These are phyloP conservation scores for Osmoderma eremita DNA, from an alignment of 2,888 invertebrate genomes.

Conservation along the genomic window DNA sequence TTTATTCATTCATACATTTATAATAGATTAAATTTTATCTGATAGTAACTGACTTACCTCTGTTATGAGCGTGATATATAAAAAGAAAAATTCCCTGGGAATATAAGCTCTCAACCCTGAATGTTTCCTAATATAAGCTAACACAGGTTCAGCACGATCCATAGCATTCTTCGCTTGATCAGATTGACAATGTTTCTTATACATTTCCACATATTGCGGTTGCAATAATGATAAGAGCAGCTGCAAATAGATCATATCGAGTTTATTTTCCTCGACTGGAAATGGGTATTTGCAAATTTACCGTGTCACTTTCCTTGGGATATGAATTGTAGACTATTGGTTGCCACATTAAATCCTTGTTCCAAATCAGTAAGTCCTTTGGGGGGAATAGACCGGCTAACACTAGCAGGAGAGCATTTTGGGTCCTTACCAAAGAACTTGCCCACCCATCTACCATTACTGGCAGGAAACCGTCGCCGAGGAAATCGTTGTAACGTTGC, in stretches of 20 bases:
- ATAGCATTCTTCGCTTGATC: not conserved
- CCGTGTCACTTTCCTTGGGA: conserved; percentile 63
- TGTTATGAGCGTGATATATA: conserved; percentile 22
- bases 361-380: conserved; percentile 71
- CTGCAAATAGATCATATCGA: not conserved
- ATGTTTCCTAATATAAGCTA: conserved; percentile 17
- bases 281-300: not conserved
- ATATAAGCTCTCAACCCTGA: conserved; percentile 2
- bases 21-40: too few relatives aligned
- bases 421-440: conserved; percentile 11
- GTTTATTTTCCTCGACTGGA: not conserved
- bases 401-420: conserved; percentile 65
- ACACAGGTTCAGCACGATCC: conserved; percentile 1
- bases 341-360: conserved; percentile 78
- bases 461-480: conserved; percentile 72
- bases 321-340: conserved; percentile 87
- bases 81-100: conserved; percentile 25
- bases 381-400: conserved; percentile 83
- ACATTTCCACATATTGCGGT: not conserved
- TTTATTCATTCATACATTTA: too few relatives aligned
- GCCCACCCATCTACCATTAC: conserved; percentile 65
- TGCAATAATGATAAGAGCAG: not conserved
- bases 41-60: conserved; percentile 18
- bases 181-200: conserved; percentile 7
- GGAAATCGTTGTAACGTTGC: conserved; percentile 74